Evolutionary conservation across 2,888 invertebrate species (phyloP).

Genomic region (Trichopria drosophilae): DNA sequence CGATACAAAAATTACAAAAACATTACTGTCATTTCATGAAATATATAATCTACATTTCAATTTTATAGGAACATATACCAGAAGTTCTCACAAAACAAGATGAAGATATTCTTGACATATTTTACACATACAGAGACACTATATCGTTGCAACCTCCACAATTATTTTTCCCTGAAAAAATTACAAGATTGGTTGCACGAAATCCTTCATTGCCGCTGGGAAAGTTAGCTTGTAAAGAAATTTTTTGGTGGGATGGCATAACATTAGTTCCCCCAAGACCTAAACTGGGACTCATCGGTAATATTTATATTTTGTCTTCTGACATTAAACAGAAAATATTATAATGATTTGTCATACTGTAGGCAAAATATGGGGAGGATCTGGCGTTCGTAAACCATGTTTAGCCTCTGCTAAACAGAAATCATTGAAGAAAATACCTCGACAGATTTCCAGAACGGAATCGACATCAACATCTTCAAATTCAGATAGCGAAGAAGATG

Average conservation of each 20-base stretch:
- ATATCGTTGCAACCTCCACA: conserved; percentile 70
- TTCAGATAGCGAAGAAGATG: conserved; percentile 50
- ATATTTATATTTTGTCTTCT: no score
- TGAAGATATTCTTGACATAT: conserved; percentile 67
- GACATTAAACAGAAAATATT: background rate
- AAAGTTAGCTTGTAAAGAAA: conserved; percentile 67
- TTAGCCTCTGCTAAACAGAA: conserved; percentile 42
- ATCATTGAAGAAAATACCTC: conserved; percentile 41
- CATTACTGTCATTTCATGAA: background rate
- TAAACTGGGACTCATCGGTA: conserved; percentile 67
- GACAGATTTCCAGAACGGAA: conserved; percentile 45
- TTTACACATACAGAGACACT: conserved; percentile 63
- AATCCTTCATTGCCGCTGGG: conserved; percentile 59
- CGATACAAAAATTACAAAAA: conserved; percentile 5
- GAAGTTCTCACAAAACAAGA: conserved; percentile 69
- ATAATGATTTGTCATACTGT: background rate
- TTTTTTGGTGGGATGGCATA: conserved; percentile 76
- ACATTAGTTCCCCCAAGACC: conserved; percentile 67
- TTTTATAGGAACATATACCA: conserved; percentile 69
- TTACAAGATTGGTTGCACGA: conserved; percentile 68
- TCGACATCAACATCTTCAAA: conserved; percentile 47
- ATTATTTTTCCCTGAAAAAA: conserved; percentile 69
- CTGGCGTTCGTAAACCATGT: conserved; percentile 44
- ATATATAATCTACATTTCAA: conserved; percentile 7
- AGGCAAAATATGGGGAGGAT: conserved; percentile 55